Evolutionary conservation across 2,113 vertebrate genomes (phyloP).

Genomic region (Lycaon pictus): DNA sequence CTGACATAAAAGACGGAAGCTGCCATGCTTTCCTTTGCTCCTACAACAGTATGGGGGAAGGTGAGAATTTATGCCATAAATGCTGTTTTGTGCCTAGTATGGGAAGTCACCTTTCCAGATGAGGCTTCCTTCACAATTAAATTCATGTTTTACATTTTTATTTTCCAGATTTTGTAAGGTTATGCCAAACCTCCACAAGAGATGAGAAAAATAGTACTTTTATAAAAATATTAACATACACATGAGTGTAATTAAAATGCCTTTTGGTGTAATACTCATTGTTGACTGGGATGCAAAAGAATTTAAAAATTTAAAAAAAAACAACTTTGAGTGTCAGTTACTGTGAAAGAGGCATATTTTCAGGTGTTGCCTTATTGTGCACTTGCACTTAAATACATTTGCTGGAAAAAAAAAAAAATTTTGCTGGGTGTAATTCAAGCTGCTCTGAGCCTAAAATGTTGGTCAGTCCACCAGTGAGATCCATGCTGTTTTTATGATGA

Average conservation of each 20-base stretch:
- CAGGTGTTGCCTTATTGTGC: background rate
- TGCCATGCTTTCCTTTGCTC: background rate
- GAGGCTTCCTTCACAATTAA: background rate
- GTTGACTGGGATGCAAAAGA: background rate
- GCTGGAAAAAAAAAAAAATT: background rate
- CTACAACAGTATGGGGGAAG: background rate
- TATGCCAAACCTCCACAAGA: background rate
- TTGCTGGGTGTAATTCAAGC: background rate
- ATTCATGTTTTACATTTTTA: conserved; percentile 1
- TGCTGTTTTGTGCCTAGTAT: background rate
- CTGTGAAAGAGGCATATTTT: conserved; percentile 41
- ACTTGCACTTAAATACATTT: background rate
- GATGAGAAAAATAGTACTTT: background rate
- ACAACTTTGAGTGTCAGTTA: background rate
- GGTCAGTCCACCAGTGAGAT: background rate
- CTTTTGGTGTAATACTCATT: background rate
- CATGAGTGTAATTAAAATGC: background rate
- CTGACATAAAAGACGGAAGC: background rate
- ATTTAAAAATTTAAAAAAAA: background rate
- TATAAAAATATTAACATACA: conserved; percentile 27
- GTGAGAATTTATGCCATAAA: background rate
- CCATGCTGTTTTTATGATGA: background rate
- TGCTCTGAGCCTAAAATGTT: conserved; percentile 8
- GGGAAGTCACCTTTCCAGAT: background rate
- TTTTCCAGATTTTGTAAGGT: conserved; percentile 43